phyloP scores from a whole-genome alignment of 23 tunicate genomes.

The Styela clava region DNA sequence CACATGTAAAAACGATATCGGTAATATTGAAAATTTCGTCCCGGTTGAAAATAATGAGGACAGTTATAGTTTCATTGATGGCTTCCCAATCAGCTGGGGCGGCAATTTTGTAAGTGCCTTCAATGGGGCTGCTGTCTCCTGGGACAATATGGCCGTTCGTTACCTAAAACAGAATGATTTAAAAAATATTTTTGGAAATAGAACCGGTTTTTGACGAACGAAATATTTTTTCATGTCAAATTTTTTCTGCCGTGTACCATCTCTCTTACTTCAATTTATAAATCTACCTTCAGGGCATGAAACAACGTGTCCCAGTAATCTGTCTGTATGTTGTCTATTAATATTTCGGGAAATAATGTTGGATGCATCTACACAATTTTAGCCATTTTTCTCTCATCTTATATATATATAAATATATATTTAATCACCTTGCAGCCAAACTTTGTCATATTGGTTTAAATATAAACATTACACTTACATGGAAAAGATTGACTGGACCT shows the following conservation, averaged over 20 bases:
- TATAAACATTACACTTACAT: background rate
- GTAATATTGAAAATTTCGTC: conserved; percentile 16
- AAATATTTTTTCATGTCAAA: background rate
- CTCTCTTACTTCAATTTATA: too few species aligned
- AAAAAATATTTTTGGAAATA: too few species aligned
- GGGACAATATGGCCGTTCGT: conserved; percentile 28
- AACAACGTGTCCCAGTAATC: background rate
- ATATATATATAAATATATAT: too few species aligned
- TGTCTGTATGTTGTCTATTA: background rate
- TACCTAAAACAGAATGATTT: background rate
- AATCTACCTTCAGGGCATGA: background rate
- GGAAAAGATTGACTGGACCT: conserved; percentile 6
- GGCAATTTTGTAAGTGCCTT: conserved; percentile 18
- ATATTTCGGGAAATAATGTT: background rate
- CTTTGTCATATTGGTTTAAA: background rate
- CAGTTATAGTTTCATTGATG: conserved; percentile 4
- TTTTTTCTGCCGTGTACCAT: background rate
- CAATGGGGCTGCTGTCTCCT: conserved; percentile 25
- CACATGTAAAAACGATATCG: conserved; percentile 12
- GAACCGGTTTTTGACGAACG: background rate
- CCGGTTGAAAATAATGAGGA: background rate
- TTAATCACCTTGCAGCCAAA: too few species aligned
- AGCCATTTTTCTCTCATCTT: too few species aligned
- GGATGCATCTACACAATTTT: too few species aligned
- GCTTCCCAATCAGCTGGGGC: conserved; percentile 33